Evolutionary conservation across 2,797 vertebrate genomes (phyloP).

Genomic region (Acanthiza pusilla): DNA sequence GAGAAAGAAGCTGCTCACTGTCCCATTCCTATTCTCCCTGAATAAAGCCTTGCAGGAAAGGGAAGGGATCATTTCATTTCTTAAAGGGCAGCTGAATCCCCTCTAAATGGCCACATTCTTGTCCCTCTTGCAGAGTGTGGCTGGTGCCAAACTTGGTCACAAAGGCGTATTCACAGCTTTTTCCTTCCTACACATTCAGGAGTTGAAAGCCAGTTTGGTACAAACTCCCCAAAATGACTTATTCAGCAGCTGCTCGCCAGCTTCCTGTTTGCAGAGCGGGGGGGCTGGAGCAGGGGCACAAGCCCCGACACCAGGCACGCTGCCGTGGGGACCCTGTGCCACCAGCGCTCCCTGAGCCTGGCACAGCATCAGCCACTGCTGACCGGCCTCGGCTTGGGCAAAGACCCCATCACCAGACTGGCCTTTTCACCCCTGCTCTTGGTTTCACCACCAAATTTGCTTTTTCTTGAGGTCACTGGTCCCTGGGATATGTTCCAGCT

Average conservation of each 20-base stretch:
- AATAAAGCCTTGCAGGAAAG: conserved; percentile 60
- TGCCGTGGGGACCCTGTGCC: not conserved
- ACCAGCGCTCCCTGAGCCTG: not conserved
- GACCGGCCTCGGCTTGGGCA: not conserved
- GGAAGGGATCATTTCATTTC: conserved; percentile 57
- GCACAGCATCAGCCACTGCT: not conserved
- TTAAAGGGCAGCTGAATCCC: conserved; percentile 63
- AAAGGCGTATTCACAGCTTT: conserved; percentile 60
- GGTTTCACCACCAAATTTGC: conserved; percentile 35
- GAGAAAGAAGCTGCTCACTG: conserved; percentile 53
- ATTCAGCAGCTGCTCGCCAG: conserved; percentile 57
- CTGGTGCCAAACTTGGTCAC: conserved; percentile 56
- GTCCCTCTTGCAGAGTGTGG: not conserved
- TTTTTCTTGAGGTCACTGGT: not conserved
- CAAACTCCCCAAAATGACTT: conserved; percentile 51
- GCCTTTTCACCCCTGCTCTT: conserved; percentile 27
- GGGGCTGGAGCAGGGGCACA: not conserved
- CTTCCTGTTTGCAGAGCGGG: conserved; percentile 34
- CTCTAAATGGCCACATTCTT: conserved; percentile 68
- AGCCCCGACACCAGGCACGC: not conserved
- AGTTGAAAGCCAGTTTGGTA: conserved; percentile 54
- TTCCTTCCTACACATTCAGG: conserved; percentile 61
- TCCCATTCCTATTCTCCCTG: conserved; percentile 9
- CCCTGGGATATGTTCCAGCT: conserved; percentile 36
- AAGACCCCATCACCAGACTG: not conserved